phyloP scores from a whole-genome alignment of 2,113 vertebrate species.

The Tragelaphus buxtoni region DNA sequence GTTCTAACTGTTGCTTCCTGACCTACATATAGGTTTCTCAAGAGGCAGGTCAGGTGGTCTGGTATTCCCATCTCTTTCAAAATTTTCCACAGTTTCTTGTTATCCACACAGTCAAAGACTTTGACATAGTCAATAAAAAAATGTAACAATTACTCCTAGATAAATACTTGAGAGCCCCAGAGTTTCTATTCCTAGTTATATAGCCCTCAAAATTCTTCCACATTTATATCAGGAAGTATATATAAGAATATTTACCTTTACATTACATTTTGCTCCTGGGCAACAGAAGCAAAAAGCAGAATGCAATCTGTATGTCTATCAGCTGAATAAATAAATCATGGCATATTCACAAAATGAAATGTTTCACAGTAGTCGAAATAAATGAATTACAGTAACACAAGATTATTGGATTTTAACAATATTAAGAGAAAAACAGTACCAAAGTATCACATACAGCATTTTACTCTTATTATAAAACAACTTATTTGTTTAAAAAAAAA shows the following conservation, averaged over 20 bases:
- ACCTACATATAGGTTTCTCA: too few relatives aligned
- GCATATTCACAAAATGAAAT: neutral
- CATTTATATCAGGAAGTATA: neutral
- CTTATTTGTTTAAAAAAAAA: neutral
- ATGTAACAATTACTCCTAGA: neutral
- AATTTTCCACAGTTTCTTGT: too few relatives aligned
- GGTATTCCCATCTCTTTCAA: too few relatives aligned
- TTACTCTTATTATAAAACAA: neutral
- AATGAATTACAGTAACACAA: neutral
- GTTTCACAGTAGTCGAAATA: neutral
- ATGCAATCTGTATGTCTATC: neutral
- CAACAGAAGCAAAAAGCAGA: neutral
- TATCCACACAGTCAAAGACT: too few relatives aligned
- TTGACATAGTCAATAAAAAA: too few relatives aligned
- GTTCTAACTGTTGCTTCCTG: too few relatives aligned
- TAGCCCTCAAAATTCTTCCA: neutral
- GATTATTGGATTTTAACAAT: neutral
- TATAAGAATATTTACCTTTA: neutral
- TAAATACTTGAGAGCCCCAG: neutral
- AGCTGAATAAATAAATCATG: neutral
- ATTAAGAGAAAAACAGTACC: neutral
- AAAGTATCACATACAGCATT: neutral
- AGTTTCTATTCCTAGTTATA: neutral
- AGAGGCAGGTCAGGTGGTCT: too few relatives aligned
- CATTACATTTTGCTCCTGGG: neutral